Percentiles rank a stretch among this genome's conserved stretches.
These are phyloP conservation scores for Callionymus lyra DNA, from an alignment of 2,113 vertebrate species.

Conservation along the genomic window DNA sequence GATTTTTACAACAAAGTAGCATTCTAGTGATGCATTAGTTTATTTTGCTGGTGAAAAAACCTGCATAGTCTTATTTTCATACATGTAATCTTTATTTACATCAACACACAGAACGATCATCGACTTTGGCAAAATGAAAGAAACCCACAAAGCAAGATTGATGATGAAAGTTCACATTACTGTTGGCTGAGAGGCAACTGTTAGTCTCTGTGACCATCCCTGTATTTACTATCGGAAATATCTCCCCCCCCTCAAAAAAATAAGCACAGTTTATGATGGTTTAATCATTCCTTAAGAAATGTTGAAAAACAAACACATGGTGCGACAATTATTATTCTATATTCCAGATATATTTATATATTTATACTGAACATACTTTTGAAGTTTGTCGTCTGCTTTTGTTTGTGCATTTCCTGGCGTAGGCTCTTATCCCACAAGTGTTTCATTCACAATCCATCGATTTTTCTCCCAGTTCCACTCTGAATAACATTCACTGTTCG, in stretches of 20 bases:
- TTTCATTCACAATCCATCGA: neutral
- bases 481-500: slow-evolving; percentile 37
- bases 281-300: slow-evolving; percentile 38
- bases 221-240: slow-evolving; percentile 18
- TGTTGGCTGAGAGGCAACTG: slow-evolving; percentile 39
- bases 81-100: slow-evolving; percentile 59
- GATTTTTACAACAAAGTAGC: too few species aligned
- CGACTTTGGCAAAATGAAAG: slow-evolving; percentile 61
- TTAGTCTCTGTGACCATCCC: slow-evolving; percentile 21
- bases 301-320: slow-evolving; percentile 54
- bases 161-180: slow-evolving; percentile 31
- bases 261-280: slow-evolving; percentile 28
- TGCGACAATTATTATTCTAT: slow-evolving; percentile 49
- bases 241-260: slow-evolving; percentile 28
- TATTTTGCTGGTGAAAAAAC: too few species aligned
- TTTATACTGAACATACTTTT: slow-evolving; percentile 38
- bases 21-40: too few species aligned
- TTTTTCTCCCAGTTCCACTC: slow-evolving; percentile 10
- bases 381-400: slow-evolving; percentile 7
- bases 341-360: slow-evolving; percentile 42
- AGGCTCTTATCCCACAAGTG: too few species aligned
- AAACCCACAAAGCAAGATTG: slow-evolving; percentile 39
- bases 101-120: slow-evolving; percentile 62
- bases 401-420: too few species aligned
- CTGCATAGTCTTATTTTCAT: slow-evolving; percentile 16